Conservation (phyloP, 2,797 vertebrate species). For the Catamblyrhynchus diadema region DNA sequence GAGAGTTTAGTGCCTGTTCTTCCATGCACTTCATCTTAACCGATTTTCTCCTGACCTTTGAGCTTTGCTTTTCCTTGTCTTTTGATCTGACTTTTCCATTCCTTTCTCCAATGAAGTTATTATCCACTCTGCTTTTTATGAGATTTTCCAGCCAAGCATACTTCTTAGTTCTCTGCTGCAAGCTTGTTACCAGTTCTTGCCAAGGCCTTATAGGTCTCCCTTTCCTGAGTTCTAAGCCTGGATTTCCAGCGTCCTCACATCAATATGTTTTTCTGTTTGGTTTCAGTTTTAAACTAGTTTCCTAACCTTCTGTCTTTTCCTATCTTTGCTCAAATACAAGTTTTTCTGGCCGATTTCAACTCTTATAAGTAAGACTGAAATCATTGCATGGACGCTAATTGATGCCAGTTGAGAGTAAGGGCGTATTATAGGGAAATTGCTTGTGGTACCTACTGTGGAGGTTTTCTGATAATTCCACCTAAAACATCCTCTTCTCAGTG, state of each 20-base stretch:
- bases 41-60: background rate
- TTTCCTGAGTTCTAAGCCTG: background rate
- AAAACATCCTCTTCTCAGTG: background rate
- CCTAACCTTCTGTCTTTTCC: background rate
- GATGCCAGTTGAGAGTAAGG: background rate
- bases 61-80: background rate
- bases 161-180: background rate
- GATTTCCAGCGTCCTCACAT: background rate
- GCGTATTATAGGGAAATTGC: background rate
- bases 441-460: background rate
- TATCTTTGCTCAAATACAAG: background rate
- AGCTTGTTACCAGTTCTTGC: background rate
- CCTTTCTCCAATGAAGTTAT: background rate
- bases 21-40: background rate
- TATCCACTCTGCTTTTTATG: background rate
- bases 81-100: background rate
- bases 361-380: background rate
- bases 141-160: background rate
- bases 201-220: background rate
- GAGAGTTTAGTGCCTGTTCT: background rate
- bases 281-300: background rate
- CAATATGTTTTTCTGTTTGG: background rate
- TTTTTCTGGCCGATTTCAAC: background rate
- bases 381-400: background rate
- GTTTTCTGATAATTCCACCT: background rate